Conservation (phyloP, 2,888 invertebrate genomes). For the Dolomedes plantarius region DNA sequence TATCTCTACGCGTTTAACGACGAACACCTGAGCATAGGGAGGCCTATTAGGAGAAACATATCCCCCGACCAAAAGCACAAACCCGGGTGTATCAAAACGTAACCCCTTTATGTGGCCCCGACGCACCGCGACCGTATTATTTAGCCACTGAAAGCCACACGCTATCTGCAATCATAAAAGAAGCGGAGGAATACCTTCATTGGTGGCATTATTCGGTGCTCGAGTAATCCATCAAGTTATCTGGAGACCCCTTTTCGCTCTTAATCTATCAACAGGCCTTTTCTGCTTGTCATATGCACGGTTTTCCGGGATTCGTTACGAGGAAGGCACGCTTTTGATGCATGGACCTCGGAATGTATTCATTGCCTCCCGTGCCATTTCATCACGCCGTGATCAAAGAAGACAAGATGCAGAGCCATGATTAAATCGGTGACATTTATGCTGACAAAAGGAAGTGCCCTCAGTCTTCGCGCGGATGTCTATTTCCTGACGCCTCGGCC, state of each 20-base stretch:
- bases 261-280: conserved; percentile 68
- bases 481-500: not conserved
- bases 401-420: not conserved
- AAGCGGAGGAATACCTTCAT: conserved; percentile 22
- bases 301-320: conserved; percentile 1
- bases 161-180: conserved; percentile 10
- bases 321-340: not conserved
- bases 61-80: conserved; percentile 5
- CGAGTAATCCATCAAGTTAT: conserved; percentile 53
- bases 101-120: conserved; percentile 9
- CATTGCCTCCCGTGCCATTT: not conserved
- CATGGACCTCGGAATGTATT: conserved; percentile 14
- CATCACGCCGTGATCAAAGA: conserved; percentile 8
- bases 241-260: conserved; percentile 51
- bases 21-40: not conserved
- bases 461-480: not conserved
- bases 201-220: conserved; percentile 43
- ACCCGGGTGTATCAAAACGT: conserved; percentile 3
- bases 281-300: conserved; percentile 62
- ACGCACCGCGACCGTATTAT: conserved; percentile 8
- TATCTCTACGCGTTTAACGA: not conserved
- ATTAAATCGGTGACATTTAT: conserved; percentile 15
- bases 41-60: not conserved
- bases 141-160: conserved; percentile 9
- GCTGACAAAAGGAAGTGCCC: not conserved